phyloP scores from a whole-genome alignment of 2,888 invertebrate genomes.

The Clistopyga incitator region DNA sequence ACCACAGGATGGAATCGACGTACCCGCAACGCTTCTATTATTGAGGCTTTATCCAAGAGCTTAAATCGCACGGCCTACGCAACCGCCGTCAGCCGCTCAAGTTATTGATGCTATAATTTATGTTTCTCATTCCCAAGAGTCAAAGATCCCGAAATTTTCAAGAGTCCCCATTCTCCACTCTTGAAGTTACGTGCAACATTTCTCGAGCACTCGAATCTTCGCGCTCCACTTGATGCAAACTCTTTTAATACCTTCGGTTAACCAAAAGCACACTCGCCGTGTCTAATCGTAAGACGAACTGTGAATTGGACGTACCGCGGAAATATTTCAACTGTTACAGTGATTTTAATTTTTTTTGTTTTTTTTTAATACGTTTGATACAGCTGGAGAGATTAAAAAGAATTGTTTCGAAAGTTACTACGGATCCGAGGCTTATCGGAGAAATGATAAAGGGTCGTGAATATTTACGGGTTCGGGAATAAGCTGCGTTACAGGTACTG shows the following conservation, averaged over 20 bases:
- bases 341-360: no score
- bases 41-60: constrained; percentile 38
- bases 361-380: no score
- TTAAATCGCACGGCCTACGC: not conserved
- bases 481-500: not conserved
- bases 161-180: constrained; percentile 6
- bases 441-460: not conserved
- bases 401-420: not conserved
- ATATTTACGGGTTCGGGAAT: constrained; percentile 1
- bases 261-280: not conserved
- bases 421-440: not conserved
- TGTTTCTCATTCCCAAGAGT: constrained; percentile 53
- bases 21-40: constrained; percentile 44
- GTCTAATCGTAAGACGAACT: not conserved
- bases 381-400: not conserved
- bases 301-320: no score
- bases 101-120: constrained; percentile 72
- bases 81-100: constrained; percentile 22
- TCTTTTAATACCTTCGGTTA: constrained; percentile 1
- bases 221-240: not conserved
- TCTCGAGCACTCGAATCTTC: not conserved
- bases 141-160: constrained; percentile 9
- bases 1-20: constrained; percentile 51
- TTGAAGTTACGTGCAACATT: not conserved
- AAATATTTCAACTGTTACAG: no score